These are phyloP conservation scores for Frieseomelitta varia DNA, from an alignment of 1,140 invertebrate species.

Conservation along the genomic window DNA sequence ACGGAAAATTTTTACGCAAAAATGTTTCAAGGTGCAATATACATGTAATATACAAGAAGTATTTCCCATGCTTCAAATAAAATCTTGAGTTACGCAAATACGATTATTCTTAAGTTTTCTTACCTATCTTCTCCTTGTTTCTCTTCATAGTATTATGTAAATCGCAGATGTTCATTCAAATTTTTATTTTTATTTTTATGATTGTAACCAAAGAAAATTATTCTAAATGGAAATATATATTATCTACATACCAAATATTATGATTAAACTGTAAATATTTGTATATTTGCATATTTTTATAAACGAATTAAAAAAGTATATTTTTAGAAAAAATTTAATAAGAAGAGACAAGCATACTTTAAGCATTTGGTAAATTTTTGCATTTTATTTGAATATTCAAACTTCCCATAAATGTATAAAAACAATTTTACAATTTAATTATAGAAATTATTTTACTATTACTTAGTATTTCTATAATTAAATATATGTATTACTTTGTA, in stretches of 20 bases:
- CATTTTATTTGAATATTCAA: too few relatives aligned
- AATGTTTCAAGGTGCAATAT: background rate
- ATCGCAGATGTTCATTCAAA: background rate
- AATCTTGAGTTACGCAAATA: background rate
- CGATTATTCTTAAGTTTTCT: background rate
- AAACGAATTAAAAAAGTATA: too few relatives aligned
- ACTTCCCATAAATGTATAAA: too few relatives aligned
- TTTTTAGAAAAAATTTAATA: too few relatives aligned
- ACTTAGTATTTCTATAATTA: too few relatives aligned
- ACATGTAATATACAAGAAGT: background rate
- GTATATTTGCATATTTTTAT: too few relatives aligned
- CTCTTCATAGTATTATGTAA: background rate
- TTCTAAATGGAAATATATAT: background rate
- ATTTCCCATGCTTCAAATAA: background rate
- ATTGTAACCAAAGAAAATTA: background rate
- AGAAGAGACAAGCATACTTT: too few relatives aligned
- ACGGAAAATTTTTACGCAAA: background rate
- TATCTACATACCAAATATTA: too few relatives aligned
- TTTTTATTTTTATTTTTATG: background rate
- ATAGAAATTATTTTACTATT: background rate
- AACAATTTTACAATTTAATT: too few relatives aligned
- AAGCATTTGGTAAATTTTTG: too few relatives aligned
- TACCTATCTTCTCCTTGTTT: background rate
- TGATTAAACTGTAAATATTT: too few relatives aligned
- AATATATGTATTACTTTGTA: too few relatives aligned